Conservation (phyloP, 2,888 invertebrate species). For the Drosophila diplacantha region DNA sequence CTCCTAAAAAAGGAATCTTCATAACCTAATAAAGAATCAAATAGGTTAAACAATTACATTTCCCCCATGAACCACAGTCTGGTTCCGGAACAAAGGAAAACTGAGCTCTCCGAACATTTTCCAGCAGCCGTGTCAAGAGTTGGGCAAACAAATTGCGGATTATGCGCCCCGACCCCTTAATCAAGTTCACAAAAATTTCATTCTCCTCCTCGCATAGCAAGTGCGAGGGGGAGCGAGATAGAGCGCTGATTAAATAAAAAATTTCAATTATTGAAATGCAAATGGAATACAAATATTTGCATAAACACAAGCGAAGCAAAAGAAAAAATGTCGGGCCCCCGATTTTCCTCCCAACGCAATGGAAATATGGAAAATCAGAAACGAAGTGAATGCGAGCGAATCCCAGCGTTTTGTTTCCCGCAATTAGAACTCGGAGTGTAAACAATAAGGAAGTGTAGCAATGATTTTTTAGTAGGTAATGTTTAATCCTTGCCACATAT, state of each 20-base stretch:
- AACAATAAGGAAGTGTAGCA: background rate
- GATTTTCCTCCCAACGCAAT: background rate
- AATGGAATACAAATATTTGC: constrained; percentile 72
- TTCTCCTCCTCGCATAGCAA: constrained; percentile 53
- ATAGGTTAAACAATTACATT: background rate
- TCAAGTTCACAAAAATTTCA: constrained; percentile 65
- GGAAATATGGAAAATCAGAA: constrained; percentile 24
- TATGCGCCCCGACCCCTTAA: constrained; percentile 40
- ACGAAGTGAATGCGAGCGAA: constrained; percentile 19
- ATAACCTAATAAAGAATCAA: too few relatives aligned
- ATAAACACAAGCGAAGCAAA: constrained; percentile 55
- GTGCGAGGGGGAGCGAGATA: background rate
- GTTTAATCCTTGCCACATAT: background rate
- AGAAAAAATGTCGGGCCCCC: constrained; percentile 9
- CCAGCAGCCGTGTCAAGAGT: constrained; percentile 30
- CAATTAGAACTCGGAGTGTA: background rate
- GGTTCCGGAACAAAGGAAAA: background rate
- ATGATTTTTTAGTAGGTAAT: background rate
- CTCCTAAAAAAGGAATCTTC: too few relatives aligned
- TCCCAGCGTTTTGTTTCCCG: background rate
- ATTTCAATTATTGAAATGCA: constrained; percentile 72
- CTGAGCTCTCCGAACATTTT: background rate
- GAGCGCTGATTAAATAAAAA: constrained; percentile 53
- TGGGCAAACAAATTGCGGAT: constrained; percentile 48
- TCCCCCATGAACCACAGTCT: background rate